phyloP scores from a whole-genome alignment of 2,797 vertebrate species.

The Sorex maritimensis region DNA sequence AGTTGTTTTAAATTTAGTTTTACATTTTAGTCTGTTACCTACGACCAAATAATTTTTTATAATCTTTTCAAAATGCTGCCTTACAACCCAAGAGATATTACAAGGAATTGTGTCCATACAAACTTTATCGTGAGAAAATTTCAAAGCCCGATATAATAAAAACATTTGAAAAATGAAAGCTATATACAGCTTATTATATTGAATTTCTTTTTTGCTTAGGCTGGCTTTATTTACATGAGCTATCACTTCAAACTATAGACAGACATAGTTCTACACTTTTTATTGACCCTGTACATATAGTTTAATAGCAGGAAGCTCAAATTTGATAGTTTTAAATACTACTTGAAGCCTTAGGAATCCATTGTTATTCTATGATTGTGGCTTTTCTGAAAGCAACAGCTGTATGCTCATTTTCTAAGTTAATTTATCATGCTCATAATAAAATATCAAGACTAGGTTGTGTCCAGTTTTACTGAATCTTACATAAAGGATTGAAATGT shows the following conservation, averaged over 20 bases:
- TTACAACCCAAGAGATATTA: not conserved
- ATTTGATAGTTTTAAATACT: not conserved
- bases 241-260: not conserved
- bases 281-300: not conserved
- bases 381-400: not conserved
- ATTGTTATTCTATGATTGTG: not conserved
- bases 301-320: not conserved
- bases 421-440: not conserved
- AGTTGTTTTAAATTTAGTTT: not conserved
- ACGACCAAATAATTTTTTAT: not conserved
- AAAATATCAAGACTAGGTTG: not conserved
- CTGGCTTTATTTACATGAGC: not conserved
- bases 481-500: not conserved
- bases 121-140: not conserved
- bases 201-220: not conserved
- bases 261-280: not conserved
- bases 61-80: not conserved
- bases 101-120: not conserved
- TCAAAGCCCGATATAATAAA: not conserved
- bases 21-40: not conserved
- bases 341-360: not conserved
- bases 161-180: not conserved
- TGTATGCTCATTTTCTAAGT: conserved; percentile 6
- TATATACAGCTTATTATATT: not conserved
- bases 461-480: not conserved